These are phyloP conservation scores for Zaprionus nigranus DNA, from an alignment of 1,140 invertebrate genomes.

Conservation along the genomic window DNA sequence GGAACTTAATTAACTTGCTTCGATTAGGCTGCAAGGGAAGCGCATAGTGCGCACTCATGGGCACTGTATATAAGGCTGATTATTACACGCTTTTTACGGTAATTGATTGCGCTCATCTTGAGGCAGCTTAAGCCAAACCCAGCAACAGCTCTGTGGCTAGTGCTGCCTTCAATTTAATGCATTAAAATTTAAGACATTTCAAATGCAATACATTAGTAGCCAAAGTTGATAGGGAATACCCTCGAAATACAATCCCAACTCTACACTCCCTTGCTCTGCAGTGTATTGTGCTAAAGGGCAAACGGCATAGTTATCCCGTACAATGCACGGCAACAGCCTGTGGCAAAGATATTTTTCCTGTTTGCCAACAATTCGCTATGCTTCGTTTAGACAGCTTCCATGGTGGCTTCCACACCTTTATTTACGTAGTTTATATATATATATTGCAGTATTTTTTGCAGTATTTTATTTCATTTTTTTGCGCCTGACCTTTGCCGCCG, in stretches of 20 bases:
- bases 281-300: background rate
- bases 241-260: background rate
- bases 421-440: constrained; percentile 24
- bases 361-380: constrained; percentile 44
- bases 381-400: constrained; percentile 31
- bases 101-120: constrained; percentile 22
- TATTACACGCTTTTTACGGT: constrained; percentile 34
- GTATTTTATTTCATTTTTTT: constrained; percentile 64
- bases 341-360: constrained; percentile 28
- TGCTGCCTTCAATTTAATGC: background rate
- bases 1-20: constrained; percentile 67
- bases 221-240: constrained; percentile 10
- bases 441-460: constrained; percentile 12
- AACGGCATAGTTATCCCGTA: background rate
- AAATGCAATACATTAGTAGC: background rate
- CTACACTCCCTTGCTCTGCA: background rate
- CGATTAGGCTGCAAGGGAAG: background rate
- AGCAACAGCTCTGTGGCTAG: constrained; percentile 10
- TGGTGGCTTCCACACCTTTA: constrained; percentile 41
- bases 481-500: constrained; percentile 64
- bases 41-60: constrained; percentile 45
- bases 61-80: constrained; percentile 42
- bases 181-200: background rate
- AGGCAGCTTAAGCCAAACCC: constrained; percentile 20
- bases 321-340: constrained; percentile 9